Percentiles rank a stretch among this genome's conserved stretches.
phyloP scores from a whole-genome alignment of 1,140 invertebrate species.

The Ips typographus region DNA sequence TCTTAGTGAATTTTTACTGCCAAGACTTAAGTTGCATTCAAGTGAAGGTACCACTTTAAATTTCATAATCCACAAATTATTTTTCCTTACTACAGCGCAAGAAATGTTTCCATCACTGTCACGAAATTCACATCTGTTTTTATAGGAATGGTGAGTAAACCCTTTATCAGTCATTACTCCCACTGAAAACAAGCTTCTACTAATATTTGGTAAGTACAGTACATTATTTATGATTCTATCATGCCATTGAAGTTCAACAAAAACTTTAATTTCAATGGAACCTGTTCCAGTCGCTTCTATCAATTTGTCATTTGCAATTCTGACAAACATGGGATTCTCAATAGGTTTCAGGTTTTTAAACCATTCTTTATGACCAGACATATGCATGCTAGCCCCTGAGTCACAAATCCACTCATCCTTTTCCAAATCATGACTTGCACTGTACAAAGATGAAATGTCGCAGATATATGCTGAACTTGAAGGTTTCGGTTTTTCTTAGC shows the following conservation, averaged over 20 bases:
- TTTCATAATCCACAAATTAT: slow-evolving; percentile 33
- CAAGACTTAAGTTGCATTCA: slow-evolving; percentile 11
- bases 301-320: slow-evolving; percentile 38
- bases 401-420: slow-evolving; percentile 24
- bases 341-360: slow-evolving; percentile 11
- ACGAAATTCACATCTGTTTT: slow-evolving; percentile 26
- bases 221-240: slow-evolving; percentile 26
- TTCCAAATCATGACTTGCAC: not conserved
- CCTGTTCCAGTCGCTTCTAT: slow-evolving; percentile 37
- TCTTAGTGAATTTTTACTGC: slow-evolving; percentile 31
- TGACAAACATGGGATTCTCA: slow-evolving; percentile 19
- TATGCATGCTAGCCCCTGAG: slow-evolving; percentile 24
- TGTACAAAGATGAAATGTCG: slow-evolving; percentile 16
- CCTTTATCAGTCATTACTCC: slow-evolving; percentile 28
- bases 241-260: slow-evolving; percentile 22
- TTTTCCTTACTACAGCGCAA: slow-evolving; percentile 13
- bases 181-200: slow-evolving; percentile 28
- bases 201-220: slow-evolving; percentile 23
- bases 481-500: slow-evolving; percentile 6
- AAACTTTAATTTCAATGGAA: slow-evolving; percentile 38
- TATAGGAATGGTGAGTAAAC: slow-evolving; percentile 21
- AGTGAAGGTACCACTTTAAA: slow-evolving; percentile 9
- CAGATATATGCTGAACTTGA: slow-evolving; percentile 17
- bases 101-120: slow-evolving; percentile 26
- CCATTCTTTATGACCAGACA: slow-evolving; percentile 2